Evolutionary conservation across 1,140 invertebrate species (phyloP).

Genomic region (Gryllus bimaculatus): DNA sequence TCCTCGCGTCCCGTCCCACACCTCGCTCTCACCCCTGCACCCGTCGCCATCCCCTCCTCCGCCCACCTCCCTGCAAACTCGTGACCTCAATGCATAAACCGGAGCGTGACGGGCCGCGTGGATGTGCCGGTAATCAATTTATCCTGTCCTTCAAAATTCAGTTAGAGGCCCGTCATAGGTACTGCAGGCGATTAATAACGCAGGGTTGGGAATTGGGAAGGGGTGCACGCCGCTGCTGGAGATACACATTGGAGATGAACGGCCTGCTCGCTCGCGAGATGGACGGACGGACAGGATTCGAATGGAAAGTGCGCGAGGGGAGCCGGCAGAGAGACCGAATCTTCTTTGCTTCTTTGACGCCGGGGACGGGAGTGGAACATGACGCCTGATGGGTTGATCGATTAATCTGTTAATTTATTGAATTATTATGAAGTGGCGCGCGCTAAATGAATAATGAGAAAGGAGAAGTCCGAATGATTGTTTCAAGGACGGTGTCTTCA

Average conservation of each 20-base stretch:
- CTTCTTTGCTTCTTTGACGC: no score
- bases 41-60: background rate
- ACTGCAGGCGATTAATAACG: background rate
- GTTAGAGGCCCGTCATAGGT: background rate
- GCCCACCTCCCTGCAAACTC: background rate
- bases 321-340: no score
- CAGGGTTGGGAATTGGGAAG: background rate
- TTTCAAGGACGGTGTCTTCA: no score
- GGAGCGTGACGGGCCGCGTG: background rate
- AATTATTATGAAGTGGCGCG: background rate
- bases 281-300: no score
- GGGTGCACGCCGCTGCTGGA: no score
- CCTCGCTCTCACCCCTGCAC: background rate
- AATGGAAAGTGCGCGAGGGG: no score
- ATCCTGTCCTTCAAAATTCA: slow-evolving; percentile 2
- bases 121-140: background rate
- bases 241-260: no score
- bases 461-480: no score
- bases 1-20: no score
- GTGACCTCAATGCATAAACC: background rate
- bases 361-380: no score
- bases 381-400: background rate
- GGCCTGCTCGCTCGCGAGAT: no score
- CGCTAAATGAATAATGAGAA: no score
- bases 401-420: background rate